These are phyloP conservation scores for Clunio marinus DNA, from an alignment of 2,888 invertebrate genomes.

Conservation along the genomic window DNA sequence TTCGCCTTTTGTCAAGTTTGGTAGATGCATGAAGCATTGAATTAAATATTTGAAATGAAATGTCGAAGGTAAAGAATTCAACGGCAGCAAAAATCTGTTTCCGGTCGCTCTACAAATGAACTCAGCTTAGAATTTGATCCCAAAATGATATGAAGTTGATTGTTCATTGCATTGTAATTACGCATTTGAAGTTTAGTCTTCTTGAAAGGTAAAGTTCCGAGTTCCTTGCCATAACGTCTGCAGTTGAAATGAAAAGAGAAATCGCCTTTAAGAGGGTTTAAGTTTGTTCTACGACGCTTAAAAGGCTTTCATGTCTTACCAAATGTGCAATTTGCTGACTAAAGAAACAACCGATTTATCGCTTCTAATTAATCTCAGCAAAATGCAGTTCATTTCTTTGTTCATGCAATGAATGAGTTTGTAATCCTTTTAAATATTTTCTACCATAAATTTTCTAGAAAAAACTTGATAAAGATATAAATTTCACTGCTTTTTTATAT, in stretches of 20 bases:
- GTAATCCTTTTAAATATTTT: background rate
- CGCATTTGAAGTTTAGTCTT: background rate
- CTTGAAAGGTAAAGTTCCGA: background rate
- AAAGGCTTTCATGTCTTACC: slow-evolving; percentile 10
- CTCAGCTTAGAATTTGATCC: slow-evolving; percentile 10
- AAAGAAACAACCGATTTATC: slow-evolving; percentile 32
- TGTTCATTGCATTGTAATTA: slow-evolving; percentile 38
- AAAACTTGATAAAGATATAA: background rate
- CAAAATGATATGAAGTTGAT: slow-evolving; percentile 29
- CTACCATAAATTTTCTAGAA: background rate
- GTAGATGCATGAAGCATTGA: slow-evolving; percentile 28
- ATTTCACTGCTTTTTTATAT: slow-evolving; percentile 17
- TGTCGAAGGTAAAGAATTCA: slow-evolving; percentile 12
- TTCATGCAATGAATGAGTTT: no score
- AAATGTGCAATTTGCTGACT: slow-evolving; percentile 38
- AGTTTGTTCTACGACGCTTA: background rate
- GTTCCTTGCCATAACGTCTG: slow-evolving; percentile 13
- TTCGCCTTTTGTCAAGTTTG: slow-evolving; percentile 11
- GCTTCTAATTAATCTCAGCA: slow-evolving; percentile 29
- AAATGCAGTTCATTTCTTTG: slow-evolving; percentile 6
- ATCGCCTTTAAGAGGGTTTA: background rate
- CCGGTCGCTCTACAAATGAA: slow-evolving; percentile 29
- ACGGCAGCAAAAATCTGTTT: slow-evolving; percentile 35
- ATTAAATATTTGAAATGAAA: slow-evolving; percentile 28
- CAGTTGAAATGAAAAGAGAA: slow-evolving; percentile 31